Evolutionary conservation across 1,140 invertebrate genomes (phyloP).

Genomic region (Euura saliciscinereae): DNA sequence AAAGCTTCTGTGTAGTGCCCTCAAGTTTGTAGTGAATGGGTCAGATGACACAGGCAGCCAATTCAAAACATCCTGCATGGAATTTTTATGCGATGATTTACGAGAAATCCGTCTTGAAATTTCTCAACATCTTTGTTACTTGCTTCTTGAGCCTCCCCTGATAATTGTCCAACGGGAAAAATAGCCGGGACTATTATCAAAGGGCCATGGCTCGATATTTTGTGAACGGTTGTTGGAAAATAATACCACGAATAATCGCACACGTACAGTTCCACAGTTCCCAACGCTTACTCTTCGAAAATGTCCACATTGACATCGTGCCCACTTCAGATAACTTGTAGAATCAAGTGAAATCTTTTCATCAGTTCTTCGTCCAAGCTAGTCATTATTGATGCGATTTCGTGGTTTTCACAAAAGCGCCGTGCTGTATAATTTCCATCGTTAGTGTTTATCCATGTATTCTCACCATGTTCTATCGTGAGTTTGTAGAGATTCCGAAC

Average conservation of each 20-base stretch:
- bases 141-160: conserved; percentile 28
- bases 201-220: conserved; percentile 43
- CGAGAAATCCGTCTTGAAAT: too few species aligned
- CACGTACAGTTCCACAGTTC: conserved; percentile 34
- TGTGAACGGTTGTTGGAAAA: conserved; percentile 35
- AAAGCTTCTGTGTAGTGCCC: neutral
- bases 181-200: conserved; percentile 28
- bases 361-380: conserved; percentile 36
- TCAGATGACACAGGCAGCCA: conserved; percentile 26
- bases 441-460: conserved; percentile 44
- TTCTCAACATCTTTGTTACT: conserved; percentile 24
- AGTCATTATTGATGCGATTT: conserved; percentile 16
- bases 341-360: conserved; percentile 33
- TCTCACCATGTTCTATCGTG: too few species aligned
- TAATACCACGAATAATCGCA: conserved; percentile 31
- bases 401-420: conserved; percentile 23
- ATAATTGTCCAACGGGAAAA: conserved; percentile 32
- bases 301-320: conserved; percentile 33
- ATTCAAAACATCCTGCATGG: neutral
- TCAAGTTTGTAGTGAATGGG: neutral
- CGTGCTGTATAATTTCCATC: conserved; percentile 29
- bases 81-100: too few species aligned
- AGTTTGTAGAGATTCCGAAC: conserved; percentile 49
- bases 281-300: conserved; percentile 31
- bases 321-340: conserved; percentile 32